Conservation (phyloP, 2,888 invertebrate genomes). For the Trichogramma evanescens region DNA sequence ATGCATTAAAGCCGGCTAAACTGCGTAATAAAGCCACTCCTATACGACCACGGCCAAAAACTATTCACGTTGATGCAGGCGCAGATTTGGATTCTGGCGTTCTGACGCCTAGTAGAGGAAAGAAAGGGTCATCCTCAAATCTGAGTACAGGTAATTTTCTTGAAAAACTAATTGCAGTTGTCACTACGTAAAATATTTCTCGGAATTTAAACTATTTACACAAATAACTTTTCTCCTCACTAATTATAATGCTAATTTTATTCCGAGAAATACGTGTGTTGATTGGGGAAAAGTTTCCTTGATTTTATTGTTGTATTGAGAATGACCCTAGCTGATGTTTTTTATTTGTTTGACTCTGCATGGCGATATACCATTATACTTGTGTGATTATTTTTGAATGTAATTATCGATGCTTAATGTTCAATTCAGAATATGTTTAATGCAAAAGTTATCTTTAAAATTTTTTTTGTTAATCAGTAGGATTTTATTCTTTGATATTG, state of each 20-base stretch:
- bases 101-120: conserved; percentile 63
- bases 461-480: no score
- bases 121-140: conserved; percentile 76
- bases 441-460: no score
- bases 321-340: not conserved
- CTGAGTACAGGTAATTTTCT: conserved; percentile 62
- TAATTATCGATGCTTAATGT: no score
- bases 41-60: conserved; percentile 75
- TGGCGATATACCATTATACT: not conserved
- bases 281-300: not conserved
- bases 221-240: not conserved
- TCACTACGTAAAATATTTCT: conserved; percentile 11
- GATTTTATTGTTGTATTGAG: no score
- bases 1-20: conserved; percentile 57
- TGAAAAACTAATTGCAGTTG: not conserved
- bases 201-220: conserved; percentile 4
- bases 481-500: no score
- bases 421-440: no score
- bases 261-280: conserved; percentile 17
- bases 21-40: conserved; percentile 58
- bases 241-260: not conserved
- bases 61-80: conserved; percentile 81
- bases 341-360: conserved; percentile 8
- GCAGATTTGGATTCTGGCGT: conserved; percentile 72
- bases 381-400: not conserved